Conservation (phyloP, 2,888 invertebrate species). For the Cepaea hortensis region DNA sequence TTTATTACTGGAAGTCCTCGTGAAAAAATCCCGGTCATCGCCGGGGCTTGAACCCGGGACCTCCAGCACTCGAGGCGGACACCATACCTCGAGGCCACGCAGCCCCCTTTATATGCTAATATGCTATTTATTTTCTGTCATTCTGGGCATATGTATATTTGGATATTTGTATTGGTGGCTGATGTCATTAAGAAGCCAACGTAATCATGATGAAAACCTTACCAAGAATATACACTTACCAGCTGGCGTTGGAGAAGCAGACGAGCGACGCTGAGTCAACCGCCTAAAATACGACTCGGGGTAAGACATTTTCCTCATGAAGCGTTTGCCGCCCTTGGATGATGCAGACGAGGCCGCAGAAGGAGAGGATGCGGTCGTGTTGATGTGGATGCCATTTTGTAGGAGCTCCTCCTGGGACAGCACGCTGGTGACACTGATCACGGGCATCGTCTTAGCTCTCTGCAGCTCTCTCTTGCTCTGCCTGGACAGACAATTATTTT, state of each 20-base stretch:
- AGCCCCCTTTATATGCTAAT: too few species aligned
- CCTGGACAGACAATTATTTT: neutral
- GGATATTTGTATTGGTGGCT: too few species aligned
- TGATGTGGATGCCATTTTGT: constrained; percentile 27
- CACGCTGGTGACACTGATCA: constrained; percentile 42
- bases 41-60: too few species aligned
- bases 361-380: neutral
- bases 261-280: neutral
- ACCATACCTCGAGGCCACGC: too few species aligned
- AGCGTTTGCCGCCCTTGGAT: neutral
- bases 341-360: constrained; percentile 18
- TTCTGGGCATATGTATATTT: too few species aligned
- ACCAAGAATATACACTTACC: neutral
- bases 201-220: too few species aligned
- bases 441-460: constrained; percentile 49
- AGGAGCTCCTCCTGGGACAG: constrained; percentile 15
- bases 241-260: neutral
- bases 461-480: constrained; percentile 50
- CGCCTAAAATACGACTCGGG: constrained; percentile 26
- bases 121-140: too few species aligned
- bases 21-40: too few species aligned
- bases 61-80: too few species aligned
- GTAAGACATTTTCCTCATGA: constrained; percentile 36
- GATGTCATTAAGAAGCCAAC: too few species aligned
- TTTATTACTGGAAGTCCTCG: too few species aligned